phyloP scores from a whole-genome alignment of 2,797 vertebrate species.

The Coregonus ussuriensis region DNA sequence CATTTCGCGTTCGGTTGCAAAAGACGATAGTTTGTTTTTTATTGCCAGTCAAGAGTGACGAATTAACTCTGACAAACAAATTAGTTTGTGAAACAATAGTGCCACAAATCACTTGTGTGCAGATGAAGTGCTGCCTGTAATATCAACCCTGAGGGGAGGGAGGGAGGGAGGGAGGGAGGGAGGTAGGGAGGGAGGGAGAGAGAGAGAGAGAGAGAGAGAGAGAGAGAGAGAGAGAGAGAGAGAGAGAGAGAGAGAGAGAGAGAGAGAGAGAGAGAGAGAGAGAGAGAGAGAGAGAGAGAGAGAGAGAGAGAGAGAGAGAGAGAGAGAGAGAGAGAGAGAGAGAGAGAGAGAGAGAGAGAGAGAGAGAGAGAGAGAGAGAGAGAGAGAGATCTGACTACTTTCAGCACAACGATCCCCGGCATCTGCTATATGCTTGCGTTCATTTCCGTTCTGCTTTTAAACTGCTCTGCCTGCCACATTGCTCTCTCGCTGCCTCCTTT shows the following conservation, averaged over 20 bases:
- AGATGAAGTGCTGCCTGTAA: slow-evolving; percentile 13
- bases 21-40: too few species aligned
- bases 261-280: not conserved
- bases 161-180: too few species aligned
- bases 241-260: slow-evolving; percentile 1
- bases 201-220: too few species aligned
- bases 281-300: too few species aligned
- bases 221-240: too few species aligned
- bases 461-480: not conserved
- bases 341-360: not conserved
- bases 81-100: slow-evolving; percentile 26
- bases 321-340: not conserved
- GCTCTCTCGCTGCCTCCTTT: not conserved
- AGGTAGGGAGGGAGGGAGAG: too few species aligned
- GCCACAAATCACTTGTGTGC: slow-evolving; percentile 18
- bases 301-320: too few species aligned
- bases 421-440: not conserved
- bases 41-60: slow-evolving; percentile 11
- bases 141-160: not conserved
- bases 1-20: not conserved
- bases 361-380: too few species aligned
- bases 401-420: not conserved
- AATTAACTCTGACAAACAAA: slow-evolving; percentile 12
- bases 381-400: slow-evolving; percentile 20
- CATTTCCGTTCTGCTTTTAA: not conserved